Conservation (phyloP, 1,140 invertebrate species). For the Diorhabda carinulata region DNA sequence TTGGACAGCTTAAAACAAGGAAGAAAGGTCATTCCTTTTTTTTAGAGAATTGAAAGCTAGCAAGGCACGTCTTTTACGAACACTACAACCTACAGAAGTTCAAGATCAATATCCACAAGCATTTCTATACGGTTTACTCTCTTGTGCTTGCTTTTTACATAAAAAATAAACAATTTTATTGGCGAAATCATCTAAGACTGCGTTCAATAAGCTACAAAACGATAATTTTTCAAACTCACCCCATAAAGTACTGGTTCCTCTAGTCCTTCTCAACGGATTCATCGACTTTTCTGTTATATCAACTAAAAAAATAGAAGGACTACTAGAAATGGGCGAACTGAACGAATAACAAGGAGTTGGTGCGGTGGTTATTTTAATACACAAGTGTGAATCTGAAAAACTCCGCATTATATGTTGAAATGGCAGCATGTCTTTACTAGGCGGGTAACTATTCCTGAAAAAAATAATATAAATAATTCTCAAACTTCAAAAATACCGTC, state of each 20-base stretch:
- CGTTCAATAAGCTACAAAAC: neutral
- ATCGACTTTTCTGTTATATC: slow-evolving; percentile 50
- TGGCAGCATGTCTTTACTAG: slow-evolving; percentile 61
- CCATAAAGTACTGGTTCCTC: slow-evolving; percentile 45
- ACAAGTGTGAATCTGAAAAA: slow-evolving; percentile 69
- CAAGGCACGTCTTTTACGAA: too few relatives aligned
- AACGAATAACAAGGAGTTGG: slow-evolving; percentile 53
- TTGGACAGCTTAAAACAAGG: too few relatives aligned
- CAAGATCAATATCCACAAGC: too few relatives aligned
- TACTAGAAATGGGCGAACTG: slow-evolving; percentile 55
- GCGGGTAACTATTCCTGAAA: slow-evolving; percentile 64
- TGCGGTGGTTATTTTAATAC: slow-evolving; percentile 60
- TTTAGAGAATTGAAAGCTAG: too few relatives aligned
- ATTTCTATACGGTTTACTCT: too few relatives aligned
- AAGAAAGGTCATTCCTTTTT: too few relatives aligned
- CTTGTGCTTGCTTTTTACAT: too few relatives aligned
- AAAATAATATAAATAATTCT: neutral
- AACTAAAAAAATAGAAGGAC: slow-evolving; percentile 55
- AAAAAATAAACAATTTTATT: too few relatives aligned
- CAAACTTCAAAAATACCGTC: neutral
- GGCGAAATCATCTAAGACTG: too few relatives aligned
- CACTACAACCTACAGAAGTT: too few relatives aligned
- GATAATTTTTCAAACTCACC: slow-evolving; percentile 26
- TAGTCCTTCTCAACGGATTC: slow-evolving; percentile 48
- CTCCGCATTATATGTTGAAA: slow-evolving; percentile 69